These are phyloP conservation scores for Pseudolaguvia tuberculata DNA, from an alignment of 2,113 vertebrate species.

Conservation along the genomic window DNA sequence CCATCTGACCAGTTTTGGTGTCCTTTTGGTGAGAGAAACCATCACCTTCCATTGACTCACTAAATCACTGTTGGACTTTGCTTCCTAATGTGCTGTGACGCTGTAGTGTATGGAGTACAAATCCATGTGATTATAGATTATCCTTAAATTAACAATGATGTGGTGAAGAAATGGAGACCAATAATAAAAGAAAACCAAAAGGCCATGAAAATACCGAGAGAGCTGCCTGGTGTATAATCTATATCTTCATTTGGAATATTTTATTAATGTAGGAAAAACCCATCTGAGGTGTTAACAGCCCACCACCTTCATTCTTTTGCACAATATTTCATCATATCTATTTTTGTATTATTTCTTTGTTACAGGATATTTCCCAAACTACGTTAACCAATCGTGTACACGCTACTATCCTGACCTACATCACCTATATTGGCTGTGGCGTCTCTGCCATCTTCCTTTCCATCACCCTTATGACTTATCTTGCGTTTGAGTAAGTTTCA, in stretches of 20 bases:
- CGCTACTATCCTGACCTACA: slow-evolving; percentile 81
- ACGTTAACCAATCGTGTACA: slow-evolving; percentile 58
- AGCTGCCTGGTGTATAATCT: not conserved
- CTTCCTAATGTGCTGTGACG: not conserved
- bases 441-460: slow-evolving; percentile 91
- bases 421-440: slow-evolving; percentile 93
- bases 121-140: not conserved
- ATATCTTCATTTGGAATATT: not conserved
- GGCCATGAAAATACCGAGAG: not conserved
- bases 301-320: not conserved
- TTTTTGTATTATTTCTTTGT: slow-evolving; percentile 22
- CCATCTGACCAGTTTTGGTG: slow-evolving; percentile 91
- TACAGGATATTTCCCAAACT: slow-evolving; percentile 75
- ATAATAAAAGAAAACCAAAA: not conserved
- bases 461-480: slow-evolving; percentile 88
- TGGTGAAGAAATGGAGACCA: not conserved
- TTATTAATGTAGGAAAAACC: too few species aligned
- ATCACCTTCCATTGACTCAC: not conserved
- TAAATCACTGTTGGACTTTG: not conserved
- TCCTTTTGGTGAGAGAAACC: slow-evolving; percentile 77
- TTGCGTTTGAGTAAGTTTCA: slow-evolving; percentile 83
- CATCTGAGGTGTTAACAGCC: too few species aligned
- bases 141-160: not conserved
- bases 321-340: not conserved
- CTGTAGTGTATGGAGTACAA: too few species aligned